Conservation (phyloP, 1,140 invertebrate genomes). For the Muscidifurax raptorellus region DNA sequence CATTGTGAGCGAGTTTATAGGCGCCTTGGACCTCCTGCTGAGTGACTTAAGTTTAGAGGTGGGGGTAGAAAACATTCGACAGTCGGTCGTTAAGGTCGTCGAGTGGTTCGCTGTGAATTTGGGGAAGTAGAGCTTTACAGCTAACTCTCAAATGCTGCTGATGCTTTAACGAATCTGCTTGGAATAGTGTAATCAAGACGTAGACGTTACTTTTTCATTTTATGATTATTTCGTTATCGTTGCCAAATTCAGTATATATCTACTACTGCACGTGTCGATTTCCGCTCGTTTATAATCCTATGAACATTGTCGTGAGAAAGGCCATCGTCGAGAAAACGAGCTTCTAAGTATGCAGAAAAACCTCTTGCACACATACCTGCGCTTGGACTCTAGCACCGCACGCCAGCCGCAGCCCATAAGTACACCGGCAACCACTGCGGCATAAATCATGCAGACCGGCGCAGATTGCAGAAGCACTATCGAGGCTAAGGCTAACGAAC, state of each 20-base stretch:
- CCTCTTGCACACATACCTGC: no score
- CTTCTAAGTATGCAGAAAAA: no score
- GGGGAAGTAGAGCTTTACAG: neutral
- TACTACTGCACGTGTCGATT: no score
- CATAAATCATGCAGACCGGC: neutral
- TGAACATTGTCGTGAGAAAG: no score
- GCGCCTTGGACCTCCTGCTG: neutral
- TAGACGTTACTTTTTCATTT: neutral
- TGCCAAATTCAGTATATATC: no score
- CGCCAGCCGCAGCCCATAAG: neutral
- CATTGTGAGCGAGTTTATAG: constrained; percentile 17
- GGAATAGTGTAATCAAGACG: neutral
- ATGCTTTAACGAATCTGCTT: neutral
- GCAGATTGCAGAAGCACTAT: neutral
- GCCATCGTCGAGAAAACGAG: no score
- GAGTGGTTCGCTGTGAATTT: neutral
- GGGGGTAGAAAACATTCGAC: neutral
- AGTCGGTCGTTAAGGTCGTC: neutral
- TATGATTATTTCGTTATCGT: no score
- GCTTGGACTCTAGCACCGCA: neutral
- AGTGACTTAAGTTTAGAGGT: neutral
- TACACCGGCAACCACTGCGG: neutral
- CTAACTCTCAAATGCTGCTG: neutral
- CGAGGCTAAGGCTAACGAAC: constrained; percentile 5
- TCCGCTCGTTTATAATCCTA: no score